These are phyloP conservation scores for Plodia interpunctella DNA, from an alignment of 1,140 invertebrate genomes.

Conservation along the genomic window DNA sequence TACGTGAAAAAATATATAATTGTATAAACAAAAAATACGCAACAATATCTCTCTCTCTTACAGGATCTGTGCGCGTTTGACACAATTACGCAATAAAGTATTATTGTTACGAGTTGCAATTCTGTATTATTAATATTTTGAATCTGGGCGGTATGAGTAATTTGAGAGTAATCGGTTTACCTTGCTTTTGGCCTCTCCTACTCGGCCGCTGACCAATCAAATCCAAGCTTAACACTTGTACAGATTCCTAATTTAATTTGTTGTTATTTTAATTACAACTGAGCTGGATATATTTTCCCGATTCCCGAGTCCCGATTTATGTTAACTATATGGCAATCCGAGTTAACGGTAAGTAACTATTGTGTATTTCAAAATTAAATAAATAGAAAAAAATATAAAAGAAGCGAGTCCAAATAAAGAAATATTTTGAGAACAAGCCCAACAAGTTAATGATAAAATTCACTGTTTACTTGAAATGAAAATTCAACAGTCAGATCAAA, in stretches of 20 bases:
- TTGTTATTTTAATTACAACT: constrained; percentile 1
- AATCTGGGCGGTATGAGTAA: not conserved
- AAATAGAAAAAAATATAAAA: not conserved
- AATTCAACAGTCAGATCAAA: not conserved
- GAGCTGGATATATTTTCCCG: not conserved
- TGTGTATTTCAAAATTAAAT: no score
- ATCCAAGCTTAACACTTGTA: constrained; percentile 4
- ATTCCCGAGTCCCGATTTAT: no score
- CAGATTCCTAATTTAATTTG: constrained; percentile 1
- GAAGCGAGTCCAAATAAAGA: not conserved
- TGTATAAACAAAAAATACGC: no score
- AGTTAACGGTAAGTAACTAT: no score
- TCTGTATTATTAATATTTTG: not conserved
- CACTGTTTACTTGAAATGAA: not conserved
- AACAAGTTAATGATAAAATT: no score
- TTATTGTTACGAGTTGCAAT: not conserved
- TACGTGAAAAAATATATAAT: no score
- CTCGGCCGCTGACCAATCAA: not conserved
- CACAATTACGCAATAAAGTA: not conserved
- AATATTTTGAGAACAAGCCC: not conserved
- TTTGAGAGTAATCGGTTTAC: constrained; percentile 7
- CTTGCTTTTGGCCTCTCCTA: not conserved
- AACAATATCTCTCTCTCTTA: no score
- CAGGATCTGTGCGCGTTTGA: no score
- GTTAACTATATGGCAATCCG: no score